A percentile compares a stretch with the other conserved stretches of the same genome.
Conservation (phyloP, 2,113 vertebrate species). For the Eublepharis macularius region DNA sequence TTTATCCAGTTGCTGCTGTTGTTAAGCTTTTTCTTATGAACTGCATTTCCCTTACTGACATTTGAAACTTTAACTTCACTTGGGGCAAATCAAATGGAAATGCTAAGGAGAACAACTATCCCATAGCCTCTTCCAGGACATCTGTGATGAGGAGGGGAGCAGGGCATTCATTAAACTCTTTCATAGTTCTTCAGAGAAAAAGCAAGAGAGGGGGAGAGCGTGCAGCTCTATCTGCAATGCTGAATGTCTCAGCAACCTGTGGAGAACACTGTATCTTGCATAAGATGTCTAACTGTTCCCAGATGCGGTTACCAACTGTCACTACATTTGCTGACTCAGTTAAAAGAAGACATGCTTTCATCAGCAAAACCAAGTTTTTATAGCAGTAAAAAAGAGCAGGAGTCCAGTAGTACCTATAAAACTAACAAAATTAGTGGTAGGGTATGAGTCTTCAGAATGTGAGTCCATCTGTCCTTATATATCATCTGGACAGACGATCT, state of each 20-base stretch:
- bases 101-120: not conserved
- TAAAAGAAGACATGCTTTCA: constrained; percentile 50
- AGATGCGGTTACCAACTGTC: constrained; percentile 47
- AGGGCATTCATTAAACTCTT: constrained; percentile 32
- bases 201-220: constrained; percentile 9
- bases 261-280: constrained; percentile 46
- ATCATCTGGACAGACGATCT: too few relatives aligned
- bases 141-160: constrained; percentile 24
- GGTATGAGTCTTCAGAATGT: too few relatives aligned
- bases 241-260: constrained; percentile 45
- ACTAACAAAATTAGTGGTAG: too few relatives aligned
- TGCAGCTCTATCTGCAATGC: constrained; percentile 39
- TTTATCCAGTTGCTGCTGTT: not conserved
- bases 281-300: constrained; percentile 35
- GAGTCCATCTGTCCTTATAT: too few relatives aligned
- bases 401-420: too few relatives aligned
- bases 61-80: constrained; percentile 24
- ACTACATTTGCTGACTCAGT: constrained; percentile 43
- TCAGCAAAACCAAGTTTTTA: constrained; percentile 25
- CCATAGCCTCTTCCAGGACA: constrained; percentile 39
- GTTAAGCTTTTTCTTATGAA: not conserved
- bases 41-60: not conserved
- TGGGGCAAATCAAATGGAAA: constrained; percentile 27
- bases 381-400: too few relatives aligned
- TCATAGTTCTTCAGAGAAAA: constrained; percentile 47